phyloP scores from a whole-genome alignment of 2,797 vertebrate species.

The Hypotaenidia philippensis region DNA sequence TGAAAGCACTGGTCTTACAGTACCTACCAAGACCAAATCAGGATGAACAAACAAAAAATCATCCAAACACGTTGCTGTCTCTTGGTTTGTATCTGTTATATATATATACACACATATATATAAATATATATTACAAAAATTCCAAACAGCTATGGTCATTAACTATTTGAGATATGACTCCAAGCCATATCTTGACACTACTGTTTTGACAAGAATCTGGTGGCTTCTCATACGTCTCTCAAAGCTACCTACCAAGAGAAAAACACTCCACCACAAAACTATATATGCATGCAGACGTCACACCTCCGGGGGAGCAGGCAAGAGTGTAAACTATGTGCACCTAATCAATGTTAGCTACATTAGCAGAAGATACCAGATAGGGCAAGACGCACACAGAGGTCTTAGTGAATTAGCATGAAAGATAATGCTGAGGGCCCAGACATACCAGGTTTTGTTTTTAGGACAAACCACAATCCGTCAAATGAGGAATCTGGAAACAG shows the following conservation, averaged over 20 bases:
- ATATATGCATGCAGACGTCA: neutral
- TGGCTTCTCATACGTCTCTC: neutral
- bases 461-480: neutral
- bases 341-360: neutral
- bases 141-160: neutral
- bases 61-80: neutral
- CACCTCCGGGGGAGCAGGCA: neutral
- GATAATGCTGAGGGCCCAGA: neutral
- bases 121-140: neutral
- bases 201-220: neutral
- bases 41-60: neutral
- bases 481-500: neutral
- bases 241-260: neutral
- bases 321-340: neutral
- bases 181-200: neutral
- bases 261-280: neutral
- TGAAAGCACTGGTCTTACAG: neutral
- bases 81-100: neutral
- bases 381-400: too few species aligned
- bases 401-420: neutral
- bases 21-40: neutral
- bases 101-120: too few species aligned
- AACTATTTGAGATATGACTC: neutral
- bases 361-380: fast-evolving
- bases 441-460: neutral